A percentile compares a stretch with the other conserved stretches of the same genome.
phyloP scores from a whole-genome alignment of 2,888 invertebrate genomes.

The Amphiduros pacificus region DNA sequence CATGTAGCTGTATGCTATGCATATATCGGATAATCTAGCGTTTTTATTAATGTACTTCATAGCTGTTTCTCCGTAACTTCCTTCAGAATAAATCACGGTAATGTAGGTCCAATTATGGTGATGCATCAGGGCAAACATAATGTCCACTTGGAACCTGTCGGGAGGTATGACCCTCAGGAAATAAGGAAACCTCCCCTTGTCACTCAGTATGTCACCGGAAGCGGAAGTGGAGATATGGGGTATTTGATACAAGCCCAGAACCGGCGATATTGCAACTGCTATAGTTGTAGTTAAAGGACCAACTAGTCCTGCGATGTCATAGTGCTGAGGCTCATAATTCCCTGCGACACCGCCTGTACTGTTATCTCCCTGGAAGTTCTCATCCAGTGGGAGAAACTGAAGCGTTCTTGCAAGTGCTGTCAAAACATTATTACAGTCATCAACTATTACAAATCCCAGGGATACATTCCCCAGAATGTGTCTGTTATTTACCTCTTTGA shows the following conservation, averaged over 20 bases:
- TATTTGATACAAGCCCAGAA: constrained; percentile 61
- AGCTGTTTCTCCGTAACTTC: constrained; percentile 17
- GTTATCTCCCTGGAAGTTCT: too few species aligned
- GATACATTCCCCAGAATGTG: background rate
- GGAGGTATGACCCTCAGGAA: constrained; percentile 45
- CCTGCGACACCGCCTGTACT: too few species aligned
- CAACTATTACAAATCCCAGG: background rate
- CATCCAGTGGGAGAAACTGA: background rate
- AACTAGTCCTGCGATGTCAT: constrained; percentile 18
- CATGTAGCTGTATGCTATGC: constrained; percentile 3
- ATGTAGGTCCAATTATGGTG: constrained; percentile 13
- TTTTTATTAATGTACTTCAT: background rate
- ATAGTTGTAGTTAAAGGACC: constrained; percentile 19
- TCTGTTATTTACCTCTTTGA: background rate
- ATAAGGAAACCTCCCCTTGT: constrained; percentile 39
- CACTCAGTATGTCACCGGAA: constrained; percentile 44
- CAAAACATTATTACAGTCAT: background rate
- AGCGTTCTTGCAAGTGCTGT: background rate
- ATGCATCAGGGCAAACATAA: constrained; percentile 7
- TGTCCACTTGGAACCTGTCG: constrained; percentile 32
- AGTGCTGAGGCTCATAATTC: background rate
- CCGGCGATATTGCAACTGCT: constrained; percentile 14
- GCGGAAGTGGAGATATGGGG: constrained; percentile 61
- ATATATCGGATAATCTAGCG: background rate
- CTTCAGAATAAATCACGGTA: constrained; percentile 9